phyloP scores from a whole-genome alignment of 2,113 vertebrate genomes.

The Albula goreensis region DNA sequence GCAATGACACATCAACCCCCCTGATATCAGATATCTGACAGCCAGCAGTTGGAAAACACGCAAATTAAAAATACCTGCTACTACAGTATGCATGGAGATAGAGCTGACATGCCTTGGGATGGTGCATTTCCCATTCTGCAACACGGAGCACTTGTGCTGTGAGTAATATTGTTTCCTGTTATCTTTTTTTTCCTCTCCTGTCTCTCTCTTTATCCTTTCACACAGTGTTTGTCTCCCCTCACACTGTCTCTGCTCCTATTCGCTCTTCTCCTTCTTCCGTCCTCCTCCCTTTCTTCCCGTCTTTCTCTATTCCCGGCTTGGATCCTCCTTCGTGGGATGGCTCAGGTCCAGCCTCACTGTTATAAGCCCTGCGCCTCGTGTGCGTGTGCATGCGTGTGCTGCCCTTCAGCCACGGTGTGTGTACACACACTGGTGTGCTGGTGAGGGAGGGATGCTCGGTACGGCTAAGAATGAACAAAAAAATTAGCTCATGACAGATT shows the following conservation, averaged over 20 bases:
- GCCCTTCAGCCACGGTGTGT: not conserved
- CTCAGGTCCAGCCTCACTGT: constrained; percentile 29
- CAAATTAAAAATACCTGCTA: constrained; percentile 45
- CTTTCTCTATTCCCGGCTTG: constrained; percentile 30
- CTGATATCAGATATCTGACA: constrained; percentile 8
- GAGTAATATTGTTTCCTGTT: constrained; percentile 11
- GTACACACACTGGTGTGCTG: not conserved
- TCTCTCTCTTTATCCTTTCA: constrained; percentile 15
- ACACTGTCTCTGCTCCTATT: constrained; percentile 15
- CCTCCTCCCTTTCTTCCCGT: not conserved
- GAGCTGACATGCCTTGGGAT: constrained; percentile 45
- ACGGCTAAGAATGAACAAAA: constrained; percentile 31
- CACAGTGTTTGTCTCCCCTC: constrained; percentile 15
- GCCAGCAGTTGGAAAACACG: constrained; percentile 38
- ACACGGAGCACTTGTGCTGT: constrained; percentile 34
- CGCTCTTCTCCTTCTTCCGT: constrained; percentile 11
- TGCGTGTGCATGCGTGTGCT: not conserved
- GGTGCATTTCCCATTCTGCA: constrained; percentile 45
- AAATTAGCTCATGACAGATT: constrained; percentile 39
- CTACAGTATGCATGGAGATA: constrained; percentile 44
- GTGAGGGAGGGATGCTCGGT: constrained; percentile 24
- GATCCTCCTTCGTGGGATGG: constrained; percentile 48
- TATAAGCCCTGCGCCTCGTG: not conserved
- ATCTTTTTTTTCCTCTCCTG: constrained; percentile 7
- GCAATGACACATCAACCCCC: constrained; percentile 21